Evolutionary conservation across 1,140 invertebrate genomes (phyloP), one percentile per base, ranked within the genome.

Genomic region (Triops cancriformis): DNA sequence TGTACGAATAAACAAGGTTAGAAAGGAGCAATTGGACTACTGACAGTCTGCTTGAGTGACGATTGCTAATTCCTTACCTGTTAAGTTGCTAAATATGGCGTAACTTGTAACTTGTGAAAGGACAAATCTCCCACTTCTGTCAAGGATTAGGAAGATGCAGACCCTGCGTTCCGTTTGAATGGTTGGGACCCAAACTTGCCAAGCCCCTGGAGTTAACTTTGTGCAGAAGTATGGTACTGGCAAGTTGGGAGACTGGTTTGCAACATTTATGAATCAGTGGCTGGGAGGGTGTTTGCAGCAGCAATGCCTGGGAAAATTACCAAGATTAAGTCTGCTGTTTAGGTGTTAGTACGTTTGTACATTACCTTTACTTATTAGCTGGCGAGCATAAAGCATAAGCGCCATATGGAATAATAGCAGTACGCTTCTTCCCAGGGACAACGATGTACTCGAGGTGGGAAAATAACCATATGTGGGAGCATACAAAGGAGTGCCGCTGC

Each of bases 281-380:
- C 51, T 64, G 51, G 51, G 51, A 23, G 51, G 51, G 51, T 9
- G 51, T 64, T 3, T 23, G 51, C 51, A 64, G 23, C 18, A 64
- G 23, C 51, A 23, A 12, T 64, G 10, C 51, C 51, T 64, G 18
- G 4, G 51, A 64, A 37, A 64, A 23, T 64, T 64, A 64, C 51
- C 1, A 64, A 64, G 51, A 64, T 23, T 64, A 64, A 64, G 51
- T 64, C 51, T 23, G 10, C n/a, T 64, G 51, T 64, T 64, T 64
- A 64, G 51, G 51, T 64, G 51, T 64, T 64, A n/a, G 51, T 64
- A 64, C 51, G 23, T 64, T 64, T 23, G 51, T 64, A 64, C 51
- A 64, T 64, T 64, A 64, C 51, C n/a, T 64, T 64, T 64, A 64
- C 51, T 64, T 64, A 64, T 64, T 64, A 64, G 51, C 51, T 64